phyloP scores from a whole-genome alignment of 2,888 invertebrate species.

The Mechanitis messenoides region DNA sequence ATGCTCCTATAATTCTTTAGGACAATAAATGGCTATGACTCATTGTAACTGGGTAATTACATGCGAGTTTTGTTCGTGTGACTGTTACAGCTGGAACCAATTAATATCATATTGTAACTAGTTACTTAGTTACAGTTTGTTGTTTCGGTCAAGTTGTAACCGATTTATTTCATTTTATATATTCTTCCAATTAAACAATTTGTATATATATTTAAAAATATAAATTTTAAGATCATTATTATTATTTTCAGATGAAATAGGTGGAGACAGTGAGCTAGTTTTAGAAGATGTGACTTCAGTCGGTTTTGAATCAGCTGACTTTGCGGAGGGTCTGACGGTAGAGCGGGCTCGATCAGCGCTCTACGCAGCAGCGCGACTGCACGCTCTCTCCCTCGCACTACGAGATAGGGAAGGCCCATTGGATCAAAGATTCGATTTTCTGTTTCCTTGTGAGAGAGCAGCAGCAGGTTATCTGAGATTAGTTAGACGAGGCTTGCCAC shows the following conservation, averaged over 20 bases:
- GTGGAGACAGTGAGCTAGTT: constrained; percentile 79
- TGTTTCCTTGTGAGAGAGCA: constrained; percentile 86
- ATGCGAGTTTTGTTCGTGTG: no score
- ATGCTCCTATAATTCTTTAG: no score
- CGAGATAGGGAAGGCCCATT: constrained; percentile 68
- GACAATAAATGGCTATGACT: no score
- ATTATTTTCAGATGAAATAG: constrained; percentile 61
- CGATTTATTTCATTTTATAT: not conserved
- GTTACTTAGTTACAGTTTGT: no score
- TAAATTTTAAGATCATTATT: constrained; percentile 1
- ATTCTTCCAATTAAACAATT: not conserved
- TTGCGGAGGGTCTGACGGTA: constrained; percentile 80
- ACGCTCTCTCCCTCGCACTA: constrained; percentile 81
- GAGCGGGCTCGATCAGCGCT: constrained; percentile 82
- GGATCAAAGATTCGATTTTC: constrained; percentile 75
- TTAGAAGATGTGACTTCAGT: constrained; percentile 83
- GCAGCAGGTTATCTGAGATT: constrained; percentile 88
- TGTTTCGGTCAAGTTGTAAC: no score
- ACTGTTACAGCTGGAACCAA: no score
- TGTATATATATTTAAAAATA: not conserved
- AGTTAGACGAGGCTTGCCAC: constrained; percentile 85
- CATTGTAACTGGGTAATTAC: no score
- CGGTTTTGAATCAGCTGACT: constrained; percentile 81
- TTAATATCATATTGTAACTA: no score
- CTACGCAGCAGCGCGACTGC: constrained; percentile 82